A percentile compares a stretch with the other conserved stretches of the same genome.
Conservation (phyloP, 2,113 vertebrate species). For the Calcarius ornatus region DNA sequence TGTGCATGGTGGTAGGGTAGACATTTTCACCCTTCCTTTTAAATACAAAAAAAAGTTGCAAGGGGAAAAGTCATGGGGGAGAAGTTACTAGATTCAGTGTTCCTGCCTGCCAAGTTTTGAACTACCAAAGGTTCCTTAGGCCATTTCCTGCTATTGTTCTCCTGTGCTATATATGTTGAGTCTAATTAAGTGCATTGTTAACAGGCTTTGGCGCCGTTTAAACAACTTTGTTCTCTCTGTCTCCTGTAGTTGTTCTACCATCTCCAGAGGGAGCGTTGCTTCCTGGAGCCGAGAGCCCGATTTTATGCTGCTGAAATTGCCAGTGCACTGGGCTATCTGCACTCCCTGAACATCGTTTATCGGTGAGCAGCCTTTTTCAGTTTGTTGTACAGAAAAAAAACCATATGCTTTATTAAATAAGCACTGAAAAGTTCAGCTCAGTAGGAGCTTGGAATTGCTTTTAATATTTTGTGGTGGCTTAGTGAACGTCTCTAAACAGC, state of each 20-base stretch:
- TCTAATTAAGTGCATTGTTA: slow-evolving; percentile 66
- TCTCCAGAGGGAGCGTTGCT: slow-evolving; percentile 96
- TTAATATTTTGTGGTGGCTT: neutral
- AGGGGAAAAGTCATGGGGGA: slow-evolving; percentile 62
- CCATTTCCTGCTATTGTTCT: slow-evolving; percentile 74
- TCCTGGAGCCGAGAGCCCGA: slow-evolving; percentile 92
- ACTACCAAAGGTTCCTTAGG: slow-evolving; percentile 42
- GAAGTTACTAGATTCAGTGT: slow-evolving; percentile 71
- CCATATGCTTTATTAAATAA: neutral
- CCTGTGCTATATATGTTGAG: slow-evolving; percentile 34
- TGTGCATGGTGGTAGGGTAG: slow-evolving; percentile 3
- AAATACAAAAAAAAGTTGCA: slow-evolving; percentile 60
- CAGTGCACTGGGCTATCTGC: slow-evolving; percentile 95
- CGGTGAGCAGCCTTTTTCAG: slow-evolving; percentile 64
- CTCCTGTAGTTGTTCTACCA: slow-evolving; percentile 93
- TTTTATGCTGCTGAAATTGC: slow-evolving; percentile 97
- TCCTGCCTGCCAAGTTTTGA: slow-evolving; percentile 45
- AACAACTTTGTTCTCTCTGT: slow-evolving; percentile 55
- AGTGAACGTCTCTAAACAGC: neutral
- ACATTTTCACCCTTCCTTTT: slow-evolving; percentile 40
- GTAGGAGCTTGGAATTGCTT: neutral
- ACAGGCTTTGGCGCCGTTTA: slow-evolving; percentile 7
- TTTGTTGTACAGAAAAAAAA: neutral
- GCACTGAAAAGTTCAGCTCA: neutral
- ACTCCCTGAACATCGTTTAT: slow-evolving; percentile 97